A percentile compares a stretch with the other conserved stretches of the same genome.
These are phyloP conservation scores for Tenthredo notha DNA, from an alignment of 2,888 invertebrate species.

Conservation along the genomic window DNA sequence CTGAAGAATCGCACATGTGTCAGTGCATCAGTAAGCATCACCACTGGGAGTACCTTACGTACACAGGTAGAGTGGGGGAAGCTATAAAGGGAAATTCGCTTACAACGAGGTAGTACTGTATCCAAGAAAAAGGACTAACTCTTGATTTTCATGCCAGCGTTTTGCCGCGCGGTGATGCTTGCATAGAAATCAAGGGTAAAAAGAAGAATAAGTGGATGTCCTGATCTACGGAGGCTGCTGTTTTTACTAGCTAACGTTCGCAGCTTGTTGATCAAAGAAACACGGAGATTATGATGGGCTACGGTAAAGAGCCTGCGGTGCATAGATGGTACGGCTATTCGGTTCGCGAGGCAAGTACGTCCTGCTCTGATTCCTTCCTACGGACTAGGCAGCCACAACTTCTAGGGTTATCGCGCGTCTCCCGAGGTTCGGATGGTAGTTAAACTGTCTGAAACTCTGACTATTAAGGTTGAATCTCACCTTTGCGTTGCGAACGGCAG, in stretches of 20 bases:
- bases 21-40: too few relatives aligned
- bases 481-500: too few relatives aligned
- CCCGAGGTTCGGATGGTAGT: conserved; percentile 1
- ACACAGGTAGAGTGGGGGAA: too few relatives aligned
- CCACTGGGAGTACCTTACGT: too few relatives aligned
- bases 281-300: conserved; percentile 1
- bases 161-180: too few relatives aligned
- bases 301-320: neutral
- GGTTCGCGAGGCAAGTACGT: conserved; percentile 1
- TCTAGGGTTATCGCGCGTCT: neutral
- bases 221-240: neutral
- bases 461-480: too few relatives aligned
- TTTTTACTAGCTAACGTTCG: neutral
- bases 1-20: too few relatives aligned
- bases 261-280: conserved; percentile 16
- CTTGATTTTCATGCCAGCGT: too few relatives aligned
- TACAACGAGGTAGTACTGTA: too few relatives aligned
- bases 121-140: too few relatives aligned
- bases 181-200: too few relatives aligned
- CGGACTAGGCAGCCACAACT: neutral
- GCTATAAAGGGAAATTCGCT: too few relatives aligned
- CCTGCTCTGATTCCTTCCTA: conserved; percentile 44
- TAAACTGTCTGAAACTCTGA: conserved; percentile 13
- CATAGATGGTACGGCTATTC: conserved; percentile 12
- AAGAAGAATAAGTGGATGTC: conserved; percentile 17